Percentiles rank a stretch among this genome's conserved stretches.
phyloP scores from a whole-genome alignment of 2,888 invertebrate species.

The Pandemis corylana region DNA sequence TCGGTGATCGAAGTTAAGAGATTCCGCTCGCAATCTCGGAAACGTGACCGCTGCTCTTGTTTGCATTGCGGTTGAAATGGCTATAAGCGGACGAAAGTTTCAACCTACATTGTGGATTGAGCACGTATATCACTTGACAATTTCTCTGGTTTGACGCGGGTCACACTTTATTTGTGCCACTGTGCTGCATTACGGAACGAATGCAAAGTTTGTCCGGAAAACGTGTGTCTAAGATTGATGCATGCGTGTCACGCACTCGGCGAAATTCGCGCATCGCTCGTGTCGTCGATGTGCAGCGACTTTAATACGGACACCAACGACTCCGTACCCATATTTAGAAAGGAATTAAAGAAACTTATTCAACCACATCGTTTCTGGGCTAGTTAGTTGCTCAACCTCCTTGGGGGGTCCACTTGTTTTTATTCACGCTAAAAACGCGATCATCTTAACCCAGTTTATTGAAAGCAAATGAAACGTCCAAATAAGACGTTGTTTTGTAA shows the following conservation, averaged over 20 bases:
- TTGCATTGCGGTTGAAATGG: constrained; percentile 75
- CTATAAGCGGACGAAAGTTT: constrained; percentile 76
- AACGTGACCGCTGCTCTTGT: constrained; percentile 76
- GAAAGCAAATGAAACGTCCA: constrained; percentile 13
- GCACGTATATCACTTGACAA: constrained; percentile 73
- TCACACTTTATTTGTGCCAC: constrained; percentile 73
- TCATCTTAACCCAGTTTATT: constrained; percentile 9
- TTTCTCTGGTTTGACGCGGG: constrained; percentile 73
- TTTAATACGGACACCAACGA: constrained; percentile 42
- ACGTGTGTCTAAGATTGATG: constrained; percentile 48
- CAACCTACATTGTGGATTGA: constrained; percentile 71
- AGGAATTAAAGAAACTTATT: constrained; percentile 25
- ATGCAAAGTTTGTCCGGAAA: constrained; percentile 73
- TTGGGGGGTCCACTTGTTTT: constrained; percentile 33
- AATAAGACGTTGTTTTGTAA: constrained; percentile 2
- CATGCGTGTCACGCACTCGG: constrained; percentile 65
- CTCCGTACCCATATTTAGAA: constrained; percentile 36
- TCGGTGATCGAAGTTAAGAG: constrained; percentile 58
- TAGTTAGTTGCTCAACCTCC: constrained; percentile 13
- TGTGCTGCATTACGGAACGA: constrained; percentile 74
- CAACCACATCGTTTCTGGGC: constrained; percentile 28
- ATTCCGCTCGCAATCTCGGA: constrained; percentile 63
- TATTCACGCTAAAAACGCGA: constrained; percentile 20
- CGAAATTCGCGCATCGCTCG: constrained; percentile 69
- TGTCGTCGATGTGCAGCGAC: constrained; percentile 59